Conservation (phyloP, 2,797 vertebrate species). For the Trachops cirrhosus region DNA sequence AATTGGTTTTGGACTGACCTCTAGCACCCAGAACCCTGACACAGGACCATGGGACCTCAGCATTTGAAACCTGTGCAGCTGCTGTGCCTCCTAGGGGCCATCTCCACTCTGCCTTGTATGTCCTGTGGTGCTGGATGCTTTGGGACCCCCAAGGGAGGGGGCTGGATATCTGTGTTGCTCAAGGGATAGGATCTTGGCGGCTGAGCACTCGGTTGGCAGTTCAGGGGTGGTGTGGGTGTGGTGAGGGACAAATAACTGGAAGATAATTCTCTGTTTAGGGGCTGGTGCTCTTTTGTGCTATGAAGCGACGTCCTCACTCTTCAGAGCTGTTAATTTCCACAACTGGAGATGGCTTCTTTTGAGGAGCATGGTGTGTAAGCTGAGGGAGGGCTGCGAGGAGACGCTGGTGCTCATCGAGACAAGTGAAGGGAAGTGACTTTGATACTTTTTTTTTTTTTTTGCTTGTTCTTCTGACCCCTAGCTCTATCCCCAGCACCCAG, state of each 20-base stretch:
- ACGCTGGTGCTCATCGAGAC: constrained; percentile 57
- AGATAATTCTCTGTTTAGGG: constrained; percentile 46
- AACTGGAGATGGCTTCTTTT: constrained; percentile 66
- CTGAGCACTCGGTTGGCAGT: background rate
- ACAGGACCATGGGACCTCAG: constrained; percentile 51
- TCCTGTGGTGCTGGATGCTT: background rate
- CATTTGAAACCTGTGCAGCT: constrained; percentile 30
- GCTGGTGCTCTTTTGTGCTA: constrained; percentile 67
- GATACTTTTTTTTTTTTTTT: background rate
- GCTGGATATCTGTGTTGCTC: background rate
- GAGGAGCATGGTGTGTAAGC: constrained; percentile 64
- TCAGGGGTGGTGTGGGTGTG: background rate
- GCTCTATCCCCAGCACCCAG: background rate
- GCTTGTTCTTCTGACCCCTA: background rate
- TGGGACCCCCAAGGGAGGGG: background rate
- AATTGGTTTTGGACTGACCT: constrained; percentile 31
- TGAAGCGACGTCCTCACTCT: constrained; percentile 61
- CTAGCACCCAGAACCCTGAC: background rate
- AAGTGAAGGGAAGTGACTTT: background rate
- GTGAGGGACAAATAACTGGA: background rate
- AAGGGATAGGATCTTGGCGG: background rate
- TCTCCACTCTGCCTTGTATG: constrained; percentile 64
- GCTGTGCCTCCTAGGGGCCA: constrained; percentile 61
- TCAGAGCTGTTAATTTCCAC: constrained; percentile 58
- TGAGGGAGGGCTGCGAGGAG: constrained; percentile 70